Conservation (phyloP, 2,888 invertebrate genomes). For the Hoplodrina ambigua region DNA sequence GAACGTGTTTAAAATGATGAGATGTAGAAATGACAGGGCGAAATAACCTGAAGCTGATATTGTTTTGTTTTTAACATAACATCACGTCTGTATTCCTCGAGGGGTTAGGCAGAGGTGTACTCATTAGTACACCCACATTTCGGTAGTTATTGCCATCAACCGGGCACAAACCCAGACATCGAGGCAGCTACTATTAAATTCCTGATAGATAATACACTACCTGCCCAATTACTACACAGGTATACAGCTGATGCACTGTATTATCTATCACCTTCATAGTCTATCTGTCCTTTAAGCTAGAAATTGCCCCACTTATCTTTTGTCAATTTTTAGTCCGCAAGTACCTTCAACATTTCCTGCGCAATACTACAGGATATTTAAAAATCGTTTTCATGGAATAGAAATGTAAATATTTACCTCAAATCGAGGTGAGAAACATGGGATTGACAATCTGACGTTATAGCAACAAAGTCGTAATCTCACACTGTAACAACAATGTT, state of each 20-base stretch:
- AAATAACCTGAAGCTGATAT: not conserved
- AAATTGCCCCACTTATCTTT: not conserved
- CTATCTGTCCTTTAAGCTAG: not conserved
- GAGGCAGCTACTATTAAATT: no score
- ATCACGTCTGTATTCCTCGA: no score
- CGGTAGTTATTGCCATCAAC: no score
- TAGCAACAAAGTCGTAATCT: conserved; percentile 19
- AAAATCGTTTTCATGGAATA: conserved; percentile 27
- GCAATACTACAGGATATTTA: not conserved
- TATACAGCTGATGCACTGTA: no score
- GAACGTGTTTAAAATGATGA: conserved; percentile 2
- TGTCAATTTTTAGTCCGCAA: not conserved
- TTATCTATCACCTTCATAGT: no score
- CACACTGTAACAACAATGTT: conserved; percentile 36
- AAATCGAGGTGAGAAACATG: conserved; percentile 11
- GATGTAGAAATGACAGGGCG: not conserved
- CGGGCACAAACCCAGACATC: no score
- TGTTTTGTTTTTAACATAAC: not conserved
- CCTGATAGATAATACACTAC: no score
- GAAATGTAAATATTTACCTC: conserved; percentile 39
- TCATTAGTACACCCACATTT: no score
- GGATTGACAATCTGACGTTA: conserved; percentile 39
- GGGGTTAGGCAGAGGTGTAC: no score
- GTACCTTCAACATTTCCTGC: not conserved
- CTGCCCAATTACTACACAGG: no score